Conservation (phyloP, 1,140 invertebrate species). For the Drosophila azteca region DNA sequence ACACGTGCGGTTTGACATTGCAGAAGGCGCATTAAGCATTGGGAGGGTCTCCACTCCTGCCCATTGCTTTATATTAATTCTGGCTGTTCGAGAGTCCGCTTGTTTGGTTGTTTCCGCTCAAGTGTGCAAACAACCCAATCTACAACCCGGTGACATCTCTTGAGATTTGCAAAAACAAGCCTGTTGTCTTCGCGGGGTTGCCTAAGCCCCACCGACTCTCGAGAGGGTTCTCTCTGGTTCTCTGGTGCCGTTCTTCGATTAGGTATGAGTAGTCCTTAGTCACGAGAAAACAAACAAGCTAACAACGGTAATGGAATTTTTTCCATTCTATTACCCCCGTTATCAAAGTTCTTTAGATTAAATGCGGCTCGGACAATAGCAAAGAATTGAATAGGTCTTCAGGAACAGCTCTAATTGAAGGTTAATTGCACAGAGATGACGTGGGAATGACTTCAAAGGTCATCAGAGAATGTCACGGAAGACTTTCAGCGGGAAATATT, state of each 20-base stretch:
- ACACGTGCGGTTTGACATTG: conserved; percentile 49
- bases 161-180: conserved; percentile 33
- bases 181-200: conserved; percentile 31
- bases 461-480: background rate
- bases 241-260: conserved; percentile 12
- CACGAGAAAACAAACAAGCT: conserved; percentile 56
- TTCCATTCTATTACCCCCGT: background rate
- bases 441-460: too few species aligned
- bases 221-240: conserved; percentile 8
- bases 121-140: conserved; percentile 42
- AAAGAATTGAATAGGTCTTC: background rate
- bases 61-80: conserved; percentile 64
- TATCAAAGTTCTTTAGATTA: conserved; percentile 18
- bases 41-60: conserved; percentile 2
- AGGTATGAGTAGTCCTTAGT: conserved; percentile 24
- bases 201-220: conserved; percentile 22
- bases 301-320: conserved; percentile 49
- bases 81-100: conserved; percentile 10
- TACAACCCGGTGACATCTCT: background rate
- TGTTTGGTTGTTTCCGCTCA: conserved; percentile 18
- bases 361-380: background rate
- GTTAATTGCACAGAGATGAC: background rate
- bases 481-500: background rate
- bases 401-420: conserved; percentile 16
- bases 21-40: conserved; percentile 48